Percentiles rank a stretch among this genome's conserved stretches.
Conservation (phyloP, 1,140 invertebrate species). For the Mercenaria mercenaria region DNA sequence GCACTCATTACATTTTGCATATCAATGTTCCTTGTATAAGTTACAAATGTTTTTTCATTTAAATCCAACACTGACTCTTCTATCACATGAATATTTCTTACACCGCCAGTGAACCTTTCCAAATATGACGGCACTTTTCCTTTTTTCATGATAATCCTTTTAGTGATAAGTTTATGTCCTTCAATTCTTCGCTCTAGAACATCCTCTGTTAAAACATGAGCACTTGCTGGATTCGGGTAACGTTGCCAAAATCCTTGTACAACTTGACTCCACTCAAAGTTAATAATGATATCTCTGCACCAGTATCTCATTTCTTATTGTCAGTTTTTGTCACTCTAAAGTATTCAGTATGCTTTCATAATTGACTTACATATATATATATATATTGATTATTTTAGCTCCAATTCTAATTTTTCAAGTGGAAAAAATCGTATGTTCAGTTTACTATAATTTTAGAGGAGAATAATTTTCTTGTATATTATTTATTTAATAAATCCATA, state of each 20-base stretch:
- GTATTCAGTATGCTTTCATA: too few species aligned
- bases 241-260: conserved; percentile 48
- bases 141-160: conserved; percentile 39
- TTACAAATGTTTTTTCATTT: not conserved
- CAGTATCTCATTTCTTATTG: conserved; percentile 54
- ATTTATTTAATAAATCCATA: too few species aligned
- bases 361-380: too few species aligned
- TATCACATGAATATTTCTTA: conserved; percentile 33
- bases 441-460: too few species aligned
- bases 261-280: conserved; percentile 43
- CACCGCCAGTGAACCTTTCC: conserved; percentile 47
- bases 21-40: conserved; percentile 61
- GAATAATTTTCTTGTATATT: too few species aligned
- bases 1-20: conserved; percentile 47
- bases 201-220: conserved; percentile 45
- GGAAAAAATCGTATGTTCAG: too few species aligned
- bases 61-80: conserved; percentile 55
- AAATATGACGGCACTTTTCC: conserved; percentile 46
- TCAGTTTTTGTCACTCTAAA: too few species aligned
- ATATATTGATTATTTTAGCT: too few species aligned
- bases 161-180: conserved; percentile 36
- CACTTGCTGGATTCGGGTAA: conserved; percentile 48
- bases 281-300: not conserved
- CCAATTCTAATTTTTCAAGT: too few species aligned
- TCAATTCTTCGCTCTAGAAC: conserved; percentile 20